phyloP scores from a whole-genome alignment of 2,888 invertebrate genomes.

The Megastigmus dorsalis region DNA sequence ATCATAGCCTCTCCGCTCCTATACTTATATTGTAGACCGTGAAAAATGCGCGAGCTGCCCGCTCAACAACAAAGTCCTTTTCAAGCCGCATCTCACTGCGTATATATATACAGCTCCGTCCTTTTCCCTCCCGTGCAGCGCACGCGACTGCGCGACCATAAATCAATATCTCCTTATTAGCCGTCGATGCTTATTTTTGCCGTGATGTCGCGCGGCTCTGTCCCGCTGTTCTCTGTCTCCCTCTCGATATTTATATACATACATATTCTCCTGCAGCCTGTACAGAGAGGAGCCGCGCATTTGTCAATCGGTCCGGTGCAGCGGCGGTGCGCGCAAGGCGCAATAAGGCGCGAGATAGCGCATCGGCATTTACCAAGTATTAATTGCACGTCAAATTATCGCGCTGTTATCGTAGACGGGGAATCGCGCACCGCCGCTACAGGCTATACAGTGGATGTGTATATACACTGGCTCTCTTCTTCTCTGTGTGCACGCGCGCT shows the following conservation, averaged over 20 bases:
- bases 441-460: no score
- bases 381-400: slow-evolving; percentile 64
- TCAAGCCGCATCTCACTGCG: no score
- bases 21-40: no score
- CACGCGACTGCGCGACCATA: not conserved
- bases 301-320: slow-evolving; percentile 30
- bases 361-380: slow-evolving; percentile 60
- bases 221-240: not conserved
- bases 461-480: no score
- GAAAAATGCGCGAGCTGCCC: no score
- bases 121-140: no score
- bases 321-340: no score
- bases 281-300: slow-evolving; percentile 34
- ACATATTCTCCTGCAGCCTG: no score
- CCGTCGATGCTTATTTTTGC: slow-evolving; percentile 25
- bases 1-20: not conserved
- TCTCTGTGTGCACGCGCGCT: not conserved
- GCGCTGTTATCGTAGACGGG: slow-evolving; percentile 40
- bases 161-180: slow-evolving; percentile 49
- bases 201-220: not conserved
- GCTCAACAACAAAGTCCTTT: no score
- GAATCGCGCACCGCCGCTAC: not conserved
- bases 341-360: slow-evolving; percentile 53
- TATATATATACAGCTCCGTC: no score
- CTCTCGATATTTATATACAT: no score